phyloP scores from a whole-genome alignment of 2,113 vertebrate genomes.

The Nicator chloris region DNA sequence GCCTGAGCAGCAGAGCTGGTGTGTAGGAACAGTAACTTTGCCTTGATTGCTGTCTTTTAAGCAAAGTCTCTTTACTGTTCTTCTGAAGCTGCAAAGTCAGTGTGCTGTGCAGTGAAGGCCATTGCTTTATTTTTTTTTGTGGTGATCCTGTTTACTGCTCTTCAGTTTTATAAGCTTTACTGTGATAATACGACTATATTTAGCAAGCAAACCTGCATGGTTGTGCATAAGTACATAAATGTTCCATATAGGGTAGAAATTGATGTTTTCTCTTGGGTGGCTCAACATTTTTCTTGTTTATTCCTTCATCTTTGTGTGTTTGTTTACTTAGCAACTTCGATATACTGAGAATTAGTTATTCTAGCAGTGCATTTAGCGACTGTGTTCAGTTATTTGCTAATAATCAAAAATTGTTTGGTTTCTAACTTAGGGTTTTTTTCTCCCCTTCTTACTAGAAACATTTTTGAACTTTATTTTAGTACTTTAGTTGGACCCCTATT shows the following conservation, averaged over 20 bases:
- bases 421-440: background rate
- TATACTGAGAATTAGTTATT: background rate
- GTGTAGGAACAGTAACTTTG: background rate
- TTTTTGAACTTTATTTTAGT: background rate
- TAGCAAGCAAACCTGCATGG: background rate
- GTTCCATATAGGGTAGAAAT: background rate
- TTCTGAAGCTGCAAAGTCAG: background rate
- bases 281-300: background rate
- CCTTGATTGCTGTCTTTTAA: background rate
- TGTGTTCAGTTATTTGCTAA: background rate
- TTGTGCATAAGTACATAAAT: background rate
- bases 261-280: background rate
- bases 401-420: background rate
- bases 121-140: background rate
- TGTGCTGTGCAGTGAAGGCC: too few relatives aligned
- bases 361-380: background rate
- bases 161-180: background rate
- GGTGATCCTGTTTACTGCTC: background rate
- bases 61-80: background rate
- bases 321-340: background rate
- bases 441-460: background rate
- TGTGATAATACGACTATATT: background rate
- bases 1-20: background rate
- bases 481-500: background rate
- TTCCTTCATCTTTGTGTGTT: background rate